phyloP scores from a whole-genome alignment of 2,888 invertebrate species.

The Netelia virgata region DNA sequence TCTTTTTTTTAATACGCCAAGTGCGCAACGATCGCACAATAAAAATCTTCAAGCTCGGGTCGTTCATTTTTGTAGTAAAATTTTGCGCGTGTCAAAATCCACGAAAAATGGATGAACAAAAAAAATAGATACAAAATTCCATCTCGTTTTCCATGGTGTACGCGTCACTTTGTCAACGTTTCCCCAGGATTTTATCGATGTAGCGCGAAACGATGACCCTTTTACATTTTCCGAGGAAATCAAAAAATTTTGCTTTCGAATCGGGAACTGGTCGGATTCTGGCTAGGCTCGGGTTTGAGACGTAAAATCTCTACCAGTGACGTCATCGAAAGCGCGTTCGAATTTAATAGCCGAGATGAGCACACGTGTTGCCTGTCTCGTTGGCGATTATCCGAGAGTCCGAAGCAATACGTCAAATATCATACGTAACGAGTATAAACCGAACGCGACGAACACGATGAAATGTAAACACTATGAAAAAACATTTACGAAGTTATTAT shows the following conservation, averaged over 20 bases:
- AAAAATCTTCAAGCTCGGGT: background rate
- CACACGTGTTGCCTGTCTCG: background rate
- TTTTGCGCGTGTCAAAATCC: background rate
- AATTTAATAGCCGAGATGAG: background rate
- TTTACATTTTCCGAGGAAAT: no score
- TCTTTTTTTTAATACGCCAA: background rate
- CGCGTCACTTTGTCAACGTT: no score
- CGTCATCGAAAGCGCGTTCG: background rate
- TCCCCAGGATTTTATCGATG: no score
- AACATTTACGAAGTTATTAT: background rate
- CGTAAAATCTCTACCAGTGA: background rate
- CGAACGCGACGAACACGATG: background rate
- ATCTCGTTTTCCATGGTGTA: background rate
- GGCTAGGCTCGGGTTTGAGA: no score
- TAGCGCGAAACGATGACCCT: no score
- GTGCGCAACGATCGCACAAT: background rate
- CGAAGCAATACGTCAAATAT: background rate
- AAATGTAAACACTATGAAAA: background rate
- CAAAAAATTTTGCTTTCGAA: no score
- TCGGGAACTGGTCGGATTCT: no score
- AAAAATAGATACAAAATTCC: background rate
- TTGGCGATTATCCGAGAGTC: background rate
- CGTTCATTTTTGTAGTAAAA: background rate
- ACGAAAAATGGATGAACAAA: background rate
- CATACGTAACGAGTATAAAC: background rate